Percentiles rank a stretch among this genome's conserved stretches.
phyloP scores from a whole-genome alignment of 2,888 invertebrate genomes.

The Hypolimnas misippus region DNA sequence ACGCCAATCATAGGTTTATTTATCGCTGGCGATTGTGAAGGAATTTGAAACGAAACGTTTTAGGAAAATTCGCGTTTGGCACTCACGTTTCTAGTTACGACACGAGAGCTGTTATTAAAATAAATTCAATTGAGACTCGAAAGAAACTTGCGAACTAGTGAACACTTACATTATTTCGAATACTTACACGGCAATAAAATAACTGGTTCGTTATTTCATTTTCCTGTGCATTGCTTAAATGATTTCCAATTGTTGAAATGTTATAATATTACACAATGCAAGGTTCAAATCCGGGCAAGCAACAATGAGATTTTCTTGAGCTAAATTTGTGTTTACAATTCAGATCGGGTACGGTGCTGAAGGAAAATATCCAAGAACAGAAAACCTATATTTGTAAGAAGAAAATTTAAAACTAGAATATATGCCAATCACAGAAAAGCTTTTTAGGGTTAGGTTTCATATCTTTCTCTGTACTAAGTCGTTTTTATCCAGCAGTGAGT shows the following conservation, averaged over 20 bases:
- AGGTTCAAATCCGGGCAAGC: background rate
- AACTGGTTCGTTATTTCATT: background rate
- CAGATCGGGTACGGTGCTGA: background rate
- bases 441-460: background rate
- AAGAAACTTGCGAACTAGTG: conserved; percentile 7
- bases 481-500: background rate
- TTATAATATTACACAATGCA: background rate
- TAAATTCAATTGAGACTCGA: conserved; percentile 26
- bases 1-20: background rate
- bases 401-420: background rate
- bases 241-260: background rate
- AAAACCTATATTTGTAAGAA: conserved; percentile 3
- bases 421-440: background rate
- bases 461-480: background rate
- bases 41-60: conserved; percentile 35
- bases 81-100: conserved; percentile 9
- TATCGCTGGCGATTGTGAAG: background rate
- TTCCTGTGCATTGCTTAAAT: background rate
- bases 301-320: background rate
- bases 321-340: background rate
- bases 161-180: conserved; percentile 11
- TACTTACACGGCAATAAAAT: background rate
- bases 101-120: conserved; percentile 30
- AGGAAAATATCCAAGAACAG: background rate
- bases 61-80: background rate